Evolutionary conservation across 2,113 vertebrate species (phyloP), one percentile per base, ranked within the genome.

Genomic region (Cyrtonyx montezumae): DNA sequence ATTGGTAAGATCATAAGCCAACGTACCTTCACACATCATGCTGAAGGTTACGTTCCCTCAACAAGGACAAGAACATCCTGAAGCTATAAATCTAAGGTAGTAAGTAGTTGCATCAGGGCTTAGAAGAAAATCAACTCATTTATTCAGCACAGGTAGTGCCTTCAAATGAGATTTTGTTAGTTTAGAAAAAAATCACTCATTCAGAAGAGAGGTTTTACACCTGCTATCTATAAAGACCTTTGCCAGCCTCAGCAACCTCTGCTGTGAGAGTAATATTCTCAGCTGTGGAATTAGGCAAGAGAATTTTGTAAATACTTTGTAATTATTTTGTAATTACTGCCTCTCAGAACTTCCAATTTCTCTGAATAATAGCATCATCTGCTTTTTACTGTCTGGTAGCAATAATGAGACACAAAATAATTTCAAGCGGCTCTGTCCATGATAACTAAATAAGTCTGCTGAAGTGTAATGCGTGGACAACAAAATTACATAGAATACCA

Each of bases 1-100:
- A 98, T 99, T 55, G 99, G 99, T 99, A 96, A 98, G 98, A 23
- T 36, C 58, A 68, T 55, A 22, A 71, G 18, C 40, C 36, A 67
- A 9, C 7, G 2, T 28, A 2, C 3, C 73, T 63, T 28, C 34
- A 8, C 11, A 67, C 32, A 30, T 82, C 40, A 40, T 26, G 36
- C 1, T n/a, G 68, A 71, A 80, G 10, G 4, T 51, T 67, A 2
- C 16, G 22, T 73, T 77, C 65, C 28, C 6, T 67, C 34, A 58
- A 11, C 6, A 61, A 80, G 75, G 30, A 30, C 6, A 36, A 53
- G 34, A 79, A 42, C 17, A 63, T 42, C 49, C 19, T 34, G 67
- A 56, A 5, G 36, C 26, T 66, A 14, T 76, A 56, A 34, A 81
- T 13, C 5, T 22, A 14, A 88, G 36, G 37, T 28, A 25, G 28